Evolutionary conservation across 2,797 vertebrate species (phyloP).

Genomic region (Hirundo rustica): DNA sequence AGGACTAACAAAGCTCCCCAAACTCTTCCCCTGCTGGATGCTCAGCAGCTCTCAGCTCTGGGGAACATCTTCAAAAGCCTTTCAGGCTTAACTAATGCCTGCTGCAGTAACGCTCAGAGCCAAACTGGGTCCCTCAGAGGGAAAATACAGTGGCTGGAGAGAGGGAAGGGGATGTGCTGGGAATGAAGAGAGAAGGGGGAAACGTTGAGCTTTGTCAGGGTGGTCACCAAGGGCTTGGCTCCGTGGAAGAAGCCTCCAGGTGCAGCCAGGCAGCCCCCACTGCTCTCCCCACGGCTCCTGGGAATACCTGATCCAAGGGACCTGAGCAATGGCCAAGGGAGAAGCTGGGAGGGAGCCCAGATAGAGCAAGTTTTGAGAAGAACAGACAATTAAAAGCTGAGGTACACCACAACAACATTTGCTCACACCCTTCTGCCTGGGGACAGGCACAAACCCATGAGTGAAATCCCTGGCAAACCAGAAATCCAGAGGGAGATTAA

Average conservation of each 20-base stretch:
- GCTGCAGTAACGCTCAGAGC: background rate
- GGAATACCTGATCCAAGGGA: background rate
- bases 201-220: rapidly evolving
- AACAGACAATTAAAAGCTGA: background rate
- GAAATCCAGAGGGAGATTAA: background rate
- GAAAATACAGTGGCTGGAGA: background rate
- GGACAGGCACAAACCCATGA: background rate
- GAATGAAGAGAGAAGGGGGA: background rate
- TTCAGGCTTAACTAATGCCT: constrained; percentile 7
- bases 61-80: background rate
- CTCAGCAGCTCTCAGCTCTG: background rate
- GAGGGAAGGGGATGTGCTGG: background rate
- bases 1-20: constrained; percentile 40
- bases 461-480: background rate
- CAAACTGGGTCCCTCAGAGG: background rate
- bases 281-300: background rate
- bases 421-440: background rate
- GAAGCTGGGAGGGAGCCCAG: background rate
- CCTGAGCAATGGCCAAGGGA: background rate
- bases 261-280: background rate
- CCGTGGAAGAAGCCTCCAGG: background rate
- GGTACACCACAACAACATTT: background rate
- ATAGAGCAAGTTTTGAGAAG: background rate
- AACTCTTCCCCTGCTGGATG: background rate
- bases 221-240: background rate